A percentile compares a stretch with the other conserved stretches of the same genome.
These are phyloP conservation scores for Hirudinaria manillensis DNA, from an alignment of 2,888 invertebrate genomes.

Conservation along the genomic window DNA sequence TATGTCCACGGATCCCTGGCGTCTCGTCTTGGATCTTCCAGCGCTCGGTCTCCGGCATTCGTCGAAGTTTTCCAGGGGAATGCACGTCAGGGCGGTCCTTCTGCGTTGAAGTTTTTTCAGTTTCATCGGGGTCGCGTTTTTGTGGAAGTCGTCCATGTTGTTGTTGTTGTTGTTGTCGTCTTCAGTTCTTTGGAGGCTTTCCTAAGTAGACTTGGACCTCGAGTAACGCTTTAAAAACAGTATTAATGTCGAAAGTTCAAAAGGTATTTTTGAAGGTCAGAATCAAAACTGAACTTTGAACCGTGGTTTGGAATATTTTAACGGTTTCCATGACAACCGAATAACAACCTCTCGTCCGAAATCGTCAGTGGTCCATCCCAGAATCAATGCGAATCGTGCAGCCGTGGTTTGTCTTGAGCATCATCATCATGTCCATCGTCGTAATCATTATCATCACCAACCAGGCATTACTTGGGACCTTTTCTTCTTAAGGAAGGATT, in stretches of 20 bases:
- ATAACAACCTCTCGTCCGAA: no score
- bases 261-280: background rate
- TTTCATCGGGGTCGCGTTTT: conserved; percentile 11
- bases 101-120: conserved; percentile 13
- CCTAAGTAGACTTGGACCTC: background rate
- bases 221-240: background rate
- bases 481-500: no score
- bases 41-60: background rate
- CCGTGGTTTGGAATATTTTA: background rate
- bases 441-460: conserved; percentile 12
- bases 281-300: background rate
- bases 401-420: background rate
- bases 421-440: background rate
- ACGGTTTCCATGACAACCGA: no score
- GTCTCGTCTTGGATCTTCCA: background rate
- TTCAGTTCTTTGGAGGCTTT: background rate
- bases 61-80: background rate
- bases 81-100: background rate
- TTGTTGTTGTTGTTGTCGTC: conserved; percentile 13
- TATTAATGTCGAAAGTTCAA: no score
- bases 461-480: no score
- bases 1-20: background rate
- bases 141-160: conserved; percentile 24
- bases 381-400: background rate
- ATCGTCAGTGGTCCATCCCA: no score